phyloP scores from a whole-genome alignment of 1,140 invertebrate species.

The Halictus rubicundus region DNA sequence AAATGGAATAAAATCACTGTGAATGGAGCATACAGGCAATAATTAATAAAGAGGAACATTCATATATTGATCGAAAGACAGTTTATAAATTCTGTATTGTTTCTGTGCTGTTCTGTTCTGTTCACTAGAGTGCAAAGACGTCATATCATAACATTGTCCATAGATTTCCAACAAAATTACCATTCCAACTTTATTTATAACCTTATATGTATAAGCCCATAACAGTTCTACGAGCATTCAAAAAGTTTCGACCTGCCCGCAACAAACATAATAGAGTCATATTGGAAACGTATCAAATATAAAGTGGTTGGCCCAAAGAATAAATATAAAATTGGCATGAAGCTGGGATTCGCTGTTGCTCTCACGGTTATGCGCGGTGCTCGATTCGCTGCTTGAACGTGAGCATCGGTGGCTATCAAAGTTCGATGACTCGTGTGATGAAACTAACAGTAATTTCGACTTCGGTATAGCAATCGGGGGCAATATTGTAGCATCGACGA shows the following conservation, averaged over 20 bases:
- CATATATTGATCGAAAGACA: too few species aligned
- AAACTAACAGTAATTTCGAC: background rate
- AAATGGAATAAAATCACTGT: too few species aligned
- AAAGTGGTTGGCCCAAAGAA: too few species aligned
- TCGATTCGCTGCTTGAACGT: background rate
- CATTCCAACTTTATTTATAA: too few species aligned
- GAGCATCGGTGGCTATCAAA: background rate
- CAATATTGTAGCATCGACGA: background rate
- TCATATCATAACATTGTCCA: too few species aligned
- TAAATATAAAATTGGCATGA: background rate
- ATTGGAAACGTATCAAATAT: background rate
- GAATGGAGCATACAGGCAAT: too few species aligned
- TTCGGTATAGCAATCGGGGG: background rate
- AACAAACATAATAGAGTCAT: background rate
- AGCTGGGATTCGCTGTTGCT: background rate
- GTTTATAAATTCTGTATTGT: too few species aligned
- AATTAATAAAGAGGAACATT: too few species aligned
- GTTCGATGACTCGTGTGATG: conserved; percentile 1
- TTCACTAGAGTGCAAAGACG: too few species aligned
- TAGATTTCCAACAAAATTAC: too few species aligned
- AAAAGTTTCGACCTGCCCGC: background rate
- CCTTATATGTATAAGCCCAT: background rate
- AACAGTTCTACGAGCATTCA: background rate
- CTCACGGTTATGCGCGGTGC: background rate
- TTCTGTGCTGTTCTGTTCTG: too few species aligned